Percentiles rank a stretch among this genome's conserved stretches.
Conservation (phyloP, 2,797 vertebrate genomes). For the Miichthys miiuy region DNA sequence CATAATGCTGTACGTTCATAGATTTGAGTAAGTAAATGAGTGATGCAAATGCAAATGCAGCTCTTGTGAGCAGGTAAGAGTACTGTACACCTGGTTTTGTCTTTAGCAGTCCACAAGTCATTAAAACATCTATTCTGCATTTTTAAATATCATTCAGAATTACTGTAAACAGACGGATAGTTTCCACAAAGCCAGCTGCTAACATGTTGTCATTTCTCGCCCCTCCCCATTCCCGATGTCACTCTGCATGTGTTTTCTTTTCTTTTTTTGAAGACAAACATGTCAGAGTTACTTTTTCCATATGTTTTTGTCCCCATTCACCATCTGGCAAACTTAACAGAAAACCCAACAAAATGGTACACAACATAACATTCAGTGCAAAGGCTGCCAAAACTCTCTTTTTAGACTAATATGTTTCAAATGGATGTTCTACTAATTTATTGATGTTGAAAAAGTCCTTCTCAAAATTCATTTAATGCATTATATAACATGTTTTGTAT, state of each 20-base stretch:
- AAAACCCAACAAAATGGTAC: neutral
- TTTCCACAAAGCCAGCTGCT: constrained; percentile 22
- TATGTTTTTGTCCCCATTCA: neutral
- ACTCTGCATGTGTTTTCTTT: constrained; percentile 19
- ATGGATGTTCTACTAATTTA: neutral
- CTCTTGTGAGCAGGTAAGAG: no score
- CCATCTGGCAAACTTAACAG: constrained; percentile 9
- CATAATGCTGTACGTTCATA: neutral
- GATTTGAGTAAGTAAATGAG: neutral
- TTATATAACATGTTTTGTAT: neutral
- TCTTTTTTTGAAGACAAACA: constrained; percentile 23
- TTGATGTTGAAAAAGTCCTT: neutral
- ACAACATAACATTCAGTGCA: neutral
- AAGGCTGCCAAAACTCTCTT: neutral
- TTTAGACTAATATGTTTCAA: neutral
- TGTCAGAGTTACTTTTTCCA: constrained; percentile 7
- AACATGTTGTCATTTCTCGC: neutral
- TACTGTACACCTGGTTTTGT: neutral
- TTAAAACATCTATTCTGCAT: neutral
- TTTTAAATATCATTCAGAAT: constrained; percentile 1
- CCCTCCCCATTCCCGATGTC: neutral
- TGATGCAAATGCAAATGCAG: no score
- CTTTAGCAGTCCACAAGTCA: neutral
- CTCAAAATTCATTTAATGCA: neutral
- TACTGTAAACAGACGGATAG: neutral